phyloP scores from a whole-genome alignment of 1,140 invertebrate genomes.

The Magallana ariakensis region DNA sequence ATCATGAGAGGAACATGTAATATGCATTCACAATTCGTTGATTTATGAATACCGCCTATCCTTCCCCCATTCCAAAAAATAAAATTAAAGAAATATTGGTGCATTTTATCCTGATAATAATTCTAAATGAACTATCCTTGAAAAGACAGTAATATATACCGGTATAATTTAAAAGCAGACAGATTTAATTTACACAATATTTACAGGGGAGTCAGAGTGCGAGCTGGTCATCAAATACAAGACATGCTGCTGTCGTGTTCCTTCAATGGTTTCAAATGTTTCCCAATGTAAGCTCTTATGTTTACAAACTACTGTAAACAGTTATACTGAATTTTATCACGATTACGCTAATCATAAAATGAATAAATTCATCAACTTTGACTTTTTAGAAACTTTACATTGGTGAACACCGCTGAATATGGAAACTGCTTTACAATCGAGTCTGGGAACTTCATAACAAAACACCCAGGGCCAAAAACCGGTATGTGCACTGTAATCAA shows the following conservation, averaged over 20 bases:
- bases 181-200: background rate
- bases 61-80: too few species aligned
- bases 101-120: too few species aligned
- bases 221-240: constrained; percentile 53
- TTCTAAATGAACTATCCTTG: too few species aligned
- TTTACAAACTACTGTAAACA: background rate
- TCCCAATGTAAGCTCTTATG: constrained; percentile 41
- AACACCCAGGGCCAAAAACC: background rate
- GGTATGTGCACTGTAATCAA: background rate
- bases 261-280: constrained; percentile 54
- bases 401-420: constrained; percentile 27
- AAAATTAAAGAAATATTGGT: too few species aligned
- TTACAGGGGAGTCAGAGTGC: constrained; percentile 31
- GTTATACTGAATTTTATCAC: too few species aligned
- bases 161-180: too few species aligned
- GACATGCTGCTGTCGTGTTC: constrained; percentile 60
- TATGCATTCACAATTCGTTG: too few species aligned
- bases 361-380: background rate
- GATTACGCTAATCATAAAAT: too few species aligned
- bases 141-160: too few species aligned
- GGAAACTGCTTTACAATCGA: constrained; percentile 65
- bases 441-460: background rate
- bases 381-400: constrained; percentile 59
- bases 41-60: too few species aligned
- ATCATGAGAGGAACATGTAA: too few species aligned